Conservation (phyloP, 2,888 invertebrate species). For the Muschampia plurimacula region DNA sequence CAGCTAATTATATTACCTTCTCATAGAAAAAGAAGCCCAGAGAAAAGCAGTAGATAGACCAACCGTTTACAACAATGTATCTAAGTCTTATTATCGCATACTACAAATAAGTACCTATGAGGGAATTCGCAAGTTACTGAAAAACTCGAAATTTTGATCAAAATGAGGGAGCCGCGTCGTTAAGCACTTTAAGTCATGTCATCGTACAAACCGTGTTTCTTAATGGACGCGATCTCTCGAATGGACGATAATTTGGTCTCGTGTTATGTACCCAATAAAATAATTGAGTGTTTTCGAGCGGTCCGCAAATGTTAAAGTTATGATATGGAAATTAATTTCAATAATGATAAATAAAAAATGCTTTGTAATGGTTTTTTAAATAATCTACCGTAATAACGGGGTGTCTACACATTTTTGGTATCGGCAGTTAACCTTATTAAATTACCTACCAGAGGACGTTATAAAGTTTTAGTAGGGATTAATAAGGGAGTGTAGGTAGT, state of each 20-base stretch:
- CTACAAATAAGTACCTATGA: neutral
- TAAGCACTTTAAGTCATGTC: conserved; percentile 43
- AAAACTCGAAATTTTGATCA: conserved; percentile 53
- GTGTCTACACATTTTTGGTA: neutral
- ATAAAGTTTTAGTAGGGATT: neutral
- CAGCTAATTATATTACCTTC: neutral
- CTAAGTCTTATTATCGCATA: conserved; percentile 31
- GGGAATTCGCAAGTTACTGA: conserved; percentile 43
- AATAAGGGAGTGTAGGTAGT: neutral
- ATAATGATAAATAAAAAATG: neutral
- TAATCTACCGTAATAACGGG: conserved; percentile 16
- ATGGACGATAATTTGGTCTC: conserved; percentile 50
- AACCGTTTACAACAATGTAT: conserved; percentile 14
- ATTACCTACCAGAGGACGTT: neutral
- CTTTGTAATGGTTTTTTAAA: conserved; percentile 22
- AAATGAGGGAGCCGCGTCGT: conserved; percentile 49
- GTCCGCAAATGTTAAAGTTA: conserved; percentile 37
- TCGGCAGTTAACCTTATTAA: neutral
- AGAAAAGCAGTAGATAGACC: neutral
- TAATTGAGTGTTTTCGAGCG: conserved; percentile 39
- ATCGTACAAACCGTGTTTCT: conserved; percentile 40
- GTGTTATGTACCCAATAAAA: conserved; percentile 46
- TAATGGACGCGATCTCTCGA: conserved; percentile 51
- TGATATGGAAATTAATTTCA: conserved; percentile 30
- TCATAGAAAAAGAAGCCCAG: neutral